Evolutionary conservation across 1,140 invertebrate species (phyloP).

Genomic region (Berghia stephanieae): DNA sequence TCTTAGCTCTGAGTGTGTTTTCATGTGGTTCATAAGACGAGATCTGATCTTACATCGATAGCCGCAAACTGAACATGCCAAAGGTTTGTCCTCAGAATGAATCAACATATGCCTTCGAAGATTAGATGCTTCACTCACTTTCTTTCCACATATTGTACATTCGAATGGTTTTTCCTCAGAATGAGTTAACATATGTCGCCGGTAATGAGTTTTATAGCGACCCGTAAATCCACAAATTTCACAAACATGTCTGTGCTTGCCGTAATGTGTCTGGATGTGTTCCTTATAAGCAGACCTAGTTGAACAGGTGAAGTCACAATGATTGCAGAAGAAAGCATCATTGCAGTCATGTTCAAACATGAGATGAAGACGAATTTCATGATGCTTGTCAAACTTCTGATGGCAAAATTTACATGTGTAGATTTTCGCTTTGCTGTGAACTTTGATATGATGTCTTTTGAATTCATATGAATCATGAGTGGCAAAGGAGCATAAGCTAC

Average conservation of each 20-base stretch:
- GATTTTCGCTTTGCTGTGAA: constrained; percentile 10
- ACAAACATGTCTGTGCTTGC: constrained; percentile 18
- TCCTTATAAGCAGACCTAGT: background rate
- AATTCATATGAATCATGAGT: constrained; percentile 29
- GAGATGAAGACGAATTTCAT: constrained; percentile 25
- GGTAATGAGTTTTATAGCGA: constrained; percentile 10
- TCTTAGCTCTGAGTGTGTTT: constrained; percentile 6
- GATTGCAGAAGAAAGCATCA: constrained; percentile 14
- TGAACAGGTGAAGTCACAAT: constrained; percentile 28
- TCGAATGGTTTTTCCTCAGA: constrained; percentile 13
- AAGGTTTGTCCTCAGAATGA: constrained; percentile 25
- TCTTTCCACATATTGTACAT: constrained; percentile 13
- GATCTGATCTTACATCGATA: constrained; percentile 21
- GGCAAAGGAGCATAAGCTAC: constrained; percentile 4
- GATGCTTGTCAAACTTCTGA: constrained; percentile 12
- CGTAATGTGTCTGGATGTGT: constrained; percentile 18
- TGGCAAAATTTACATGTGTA: constrained; percentile 25
- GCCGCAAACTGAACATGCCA: constrained; percentile 10
- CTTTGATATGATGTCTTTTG: constrained; percentile 10
- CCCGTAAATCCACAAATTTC: constrained; percentile 19
- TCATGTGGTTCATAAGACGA: constrained; percentile 12
- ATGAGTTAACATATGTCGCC: constrained; percentile 11
- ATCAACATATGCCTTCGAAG: constrained; percentile 28
- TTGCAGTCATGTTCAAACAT: constrained; percentile 27
- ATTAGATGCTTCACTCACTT: constrained; percentile 20